phyloP scores from a whole-genome alignment of 2,113 vertebrate species.

The Rhea pennata region DNA sequence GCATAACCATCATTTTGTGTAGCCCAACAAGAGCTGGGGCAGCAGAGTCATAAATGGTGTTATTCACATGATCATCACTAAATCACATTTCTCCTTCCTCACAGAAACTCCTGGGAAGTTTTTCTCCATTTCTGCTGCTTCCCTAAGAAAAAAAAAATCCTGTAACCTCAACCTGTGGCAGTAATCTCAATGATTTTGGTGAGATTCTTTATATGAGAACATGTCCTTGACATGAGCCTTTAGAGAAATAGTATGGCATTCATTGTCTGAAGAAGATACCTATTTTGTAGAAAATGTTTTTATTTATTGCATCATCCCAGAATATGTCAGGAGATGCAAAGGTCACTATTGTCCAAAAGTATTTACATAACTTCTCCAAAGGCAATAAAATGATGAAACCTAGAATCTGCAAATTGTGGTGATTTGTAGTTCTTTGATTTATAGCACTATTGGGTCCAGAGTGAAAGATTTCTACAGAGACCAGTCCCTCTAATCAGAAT shows the following conservation, averaged over 20 bases:
- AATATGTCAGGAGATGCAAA: neutral
- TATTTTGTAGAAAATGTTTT: neutral
- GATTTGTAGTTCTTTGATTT: slow-evolving; percentile 69
- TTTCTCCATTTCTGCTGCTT: neutral
- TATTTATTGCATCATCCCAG: neutral
- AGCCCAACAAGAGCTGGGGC: neutral
- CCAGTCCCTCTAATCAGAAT: slow-evolving; percentile 70
- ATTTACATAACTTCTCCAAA: slow-evolving; percentile 20
- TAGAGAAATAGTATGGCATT: neutral
- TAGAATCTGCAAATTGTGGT: slow-evolving; percentile 45
- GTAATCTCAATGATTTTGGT: neutral
- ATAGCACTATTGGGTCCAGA: slow-evolving; percentile 63
- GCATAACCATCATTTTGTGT: neutral
- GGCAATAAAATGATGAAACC: slow-evolving; percentile 58
- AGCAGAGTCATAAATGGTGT: neutral
- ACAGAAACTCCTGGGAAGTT: neutral
- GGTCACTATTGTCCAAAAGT: neutral
- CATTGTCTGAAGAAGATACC: neutral
- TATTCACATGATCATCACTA: fast-evolving
- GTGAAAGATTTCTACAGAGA: slow-evolving; percentile 68
- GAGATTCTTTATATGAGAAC: neutral
- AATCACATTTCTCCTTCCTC: neutral
- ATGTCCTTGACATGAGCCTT: neutral
- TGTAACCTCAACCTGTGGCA: neutral
- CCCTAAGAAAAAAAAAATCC: neutral